These are phyloP conservation scores for Scelioninae gen. 2 DNA, from an alignment of 2,888 invertebrate species.

Conservation along the genomic window DNA sequence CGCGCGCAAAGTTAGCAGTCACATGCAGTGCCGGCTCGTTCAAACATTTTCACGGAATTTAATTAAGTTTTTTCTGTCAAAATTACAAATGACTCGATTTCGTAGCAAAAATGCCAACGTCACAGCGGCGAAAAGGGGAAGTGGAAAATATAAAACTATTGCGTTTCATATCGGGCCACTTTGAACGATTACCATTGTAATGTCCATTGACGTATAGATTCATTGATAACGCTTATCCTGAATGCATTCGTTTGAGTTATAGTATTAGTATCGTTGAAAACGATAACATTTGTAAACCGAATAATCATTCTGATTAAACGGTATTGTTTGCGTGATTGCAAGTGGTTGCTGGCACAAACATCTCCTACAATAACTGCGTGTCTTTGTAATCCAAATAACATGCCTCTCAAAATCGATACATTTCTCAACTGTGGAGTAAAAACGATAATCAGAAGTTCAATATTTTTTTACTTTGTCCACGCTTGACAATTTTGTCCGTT, in stretches of 20 bases:
- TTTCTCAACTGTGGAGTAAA: not conserved
- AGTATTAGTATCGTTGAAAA: constrained; percentile 28
- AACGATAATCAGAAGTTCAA: too few relatives aligned
- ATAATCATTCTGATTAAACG: constrained; percentile 45
- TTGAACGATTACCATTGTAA: constrained; percentile 3
- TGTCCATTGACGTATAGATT: constrained; percentile 13
- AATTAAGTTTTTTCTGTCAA: too few relatives aligned
- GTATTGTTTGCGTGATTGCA: constrained; percentile 43
- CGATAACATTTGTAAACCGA: constrained; percentile 41
- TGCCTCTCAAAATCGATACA: constrained; percentile 23
- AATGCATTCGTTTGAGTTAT: constrained; percentile 28
- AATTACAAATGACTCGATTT: too few relatives aligned
- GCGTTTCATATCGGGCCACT: not conserved
- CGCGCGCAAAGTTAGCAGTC: too few relatives aligned
- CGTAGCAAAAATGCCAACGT: too few relatives aligned
- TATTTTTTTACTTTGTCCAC: too few relatives aligned
- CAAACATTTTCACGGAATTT: too few relatives aligned
- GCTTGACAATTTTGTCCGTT: too few relatives aligned
- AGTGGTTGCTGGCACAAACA: constrained; percentile 38
- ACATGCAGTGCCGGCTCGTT: too few relatives aligned
- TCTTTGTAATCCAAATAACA: constrained; percentile 17
- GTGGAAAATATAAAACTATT: not conserved
- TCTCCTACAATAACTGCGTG: constrained; percentile 27
- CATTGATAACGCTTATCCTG: constrained; percentile 13
- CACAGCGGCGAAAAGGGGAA: constrained; percentile 14